Evolutionary conservation across 1,140 invertebrate species (phyloP), one percentile per base, ranked within the genome.

Genomic region (Heliconius eleuchia): DNA sequence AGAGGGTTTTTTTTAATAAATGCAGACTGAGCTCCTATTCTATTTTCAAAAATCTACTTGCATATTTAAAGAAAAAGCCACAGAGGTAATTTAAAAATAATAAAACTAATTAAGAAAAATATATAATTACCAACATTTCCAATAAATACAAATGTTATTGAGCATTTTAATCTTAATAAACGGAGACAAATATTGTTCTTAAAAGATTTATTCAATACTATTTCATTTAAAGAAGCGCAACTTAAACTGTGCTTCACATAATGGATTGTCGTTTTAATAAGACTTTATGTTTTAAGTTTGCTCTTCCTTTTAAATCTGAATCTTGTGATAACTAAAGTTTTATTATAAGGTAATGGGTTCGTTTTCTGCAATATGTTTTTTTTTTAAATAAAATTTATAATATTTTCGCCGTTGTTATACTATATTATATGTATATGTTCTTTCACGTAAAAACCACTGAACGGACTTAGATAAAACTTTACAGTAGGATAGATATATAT

Each of bases 241-340:
- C 73, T 73, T 18, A 50, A 42, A 42, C n/a, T 46, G 42, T 55
- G 42, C 42, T 50, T 74, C 39, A 27, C 39, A 18, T 52, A 30
- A 50, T 55, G 42, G 73, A 74, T 74, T 74, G 46, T 52, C 30
- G 52, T 74, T 72, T 72, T 72, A 72, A 72, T 72, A 72, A 72
- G 71, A 72, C 13, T 42, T 72, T 72, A 23, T 72, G 55, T 23
- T 60, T 2, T 9, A 60, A 60, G 18, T 60, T 60, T 60, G 55
- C 27, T 60, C n/a, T 60, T 60, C 55, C 55, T 23, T 23, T 60
- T 60, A 60, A 60, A 60, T 27, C n/a, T 60, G 55, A 23, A 60
- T 13, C n/a, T 60, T 60, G 55, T 60, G n/a, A 27, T 60, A 60
- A 23, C n/a, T 60, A 27, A 60, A 60, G 55, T 60, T 60, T 60